Conservation (phyloP, 2,888 invertebrate genomes). For the Calameuta pallipes region DNA sequence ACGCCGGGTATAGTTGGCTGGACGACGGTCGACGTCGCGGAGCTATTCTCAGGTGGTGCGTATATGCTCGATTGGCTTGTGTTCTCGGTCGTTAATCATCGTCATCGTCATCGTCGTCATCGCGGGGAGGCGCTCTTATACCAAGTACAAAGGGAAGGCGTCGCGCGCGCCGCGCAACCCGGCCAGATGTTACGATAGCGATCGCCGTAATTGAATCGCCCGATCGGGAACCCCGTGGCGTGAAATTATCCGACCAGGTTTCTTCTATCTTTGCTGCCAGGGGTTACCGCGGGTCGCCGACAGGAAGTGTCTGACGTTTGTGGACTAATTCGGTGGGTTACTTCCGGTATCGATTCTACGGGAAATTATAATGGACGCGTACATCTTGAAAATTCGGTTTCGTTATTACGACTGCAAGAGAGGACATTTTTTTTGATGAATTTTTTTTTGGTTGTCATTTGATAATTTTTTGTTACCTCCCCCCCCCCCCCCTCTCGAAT, state of each 20-base stretch:
- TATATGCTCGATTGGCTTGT: neutral
- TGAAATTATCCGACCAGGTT: neutral
- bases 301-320: neutral
- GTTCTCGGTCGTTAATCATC: conserved; percentile 24
- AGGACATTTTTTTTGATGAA: too few species aligned
- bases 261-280: neutral
- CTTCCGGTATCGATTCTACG: neutral
- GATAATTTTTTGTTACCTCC: too few species aligned
- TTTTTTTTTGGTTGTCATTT: too few species aligned
- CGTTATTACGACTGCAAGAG: too few species aligned
- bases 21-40: neutral
- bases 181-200: conserved; percentile 45
- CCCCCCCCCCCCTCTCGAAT: too few species aligned
- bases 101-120: conserved; percentile 34
- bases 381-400: neutral
- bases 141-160: conserved; percentile 15
- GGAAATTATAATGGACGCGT: neutral
- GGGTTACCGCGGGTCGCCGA: neutral
- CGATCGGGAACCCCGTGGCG: conserved; percentile 49
- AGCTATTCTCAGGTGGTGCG: neutral
- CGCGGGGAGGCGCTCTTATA: conserved; percentile 19
- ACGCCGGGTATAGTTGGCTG: neutral
- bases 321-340: neutral
- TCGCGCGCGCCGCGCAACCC: conserved; percentile 30
- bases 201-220: conserved; percentile 62